Conservation (phyloP, 2,888 invertebrate genomes). For the Temnothorax unifasciatus region DNA sequence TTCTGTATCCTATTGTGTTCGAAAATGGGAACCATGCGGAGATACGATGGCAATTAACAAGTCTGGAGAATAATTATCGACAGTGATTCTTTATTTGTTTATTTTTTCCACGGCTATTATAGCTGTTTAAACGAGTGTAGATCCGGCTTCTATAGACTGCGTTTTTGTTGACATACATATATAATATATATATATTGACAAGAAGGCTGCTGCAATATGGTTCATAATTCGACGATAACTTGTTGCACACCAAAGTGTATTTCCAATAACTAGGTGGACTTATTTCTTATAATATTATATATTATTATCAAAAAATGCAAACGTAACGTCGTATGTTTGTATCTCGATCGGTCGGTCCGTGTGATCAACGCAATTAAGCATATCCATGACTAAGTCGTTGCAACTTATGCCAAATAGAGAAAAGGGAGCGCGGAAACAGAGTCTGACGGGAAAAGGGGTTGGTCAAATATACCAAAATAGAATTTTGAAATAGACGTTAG, state of each 20-base stretch:
- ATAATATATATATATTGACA: conserved; percentile 51
- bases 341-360: conserved; percentile 72
- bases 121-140: conserved; percentile 42
- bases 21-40: not conserved
- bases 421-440: conserved; percentile 70
- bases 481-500: conserved; percentile 2
- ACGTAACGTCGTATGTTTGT: conserved; percentile 72
- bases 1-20: not conserved
- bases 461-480: conserved; percentile 12
- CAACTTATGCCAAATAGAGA: conserved; percentile 73
- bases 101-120: conserved; percentile 5
- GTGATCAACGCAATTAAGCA: conserved; percentile 76
- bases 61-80: conserved; percentile 19
- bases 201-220: conserved; percentile 71
- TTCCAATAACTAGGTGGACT: conserved; percentile 70
- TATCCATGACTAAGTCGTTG: conserved; percentile 78
- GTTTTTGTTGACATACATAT: conserved; percentile 65
- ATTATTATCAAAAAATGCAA: conserved; percentile 60
- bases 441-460: conserved; percentile 47
- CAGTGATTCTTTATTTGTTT: conserved; percentile 22
- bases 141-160: conserved; percentile 62
- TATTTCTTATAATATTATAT: conserved; percentile 72
- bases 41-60: conserved; percentile 19
- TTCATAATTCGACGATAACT: conserved; percentile 71
- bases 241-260: conserved; percentile 74